Evolutionary conservation across 2,888 invertebrate genomes (phyloP).

Genomic region (Hirtodrosophila duncani): DNA sequence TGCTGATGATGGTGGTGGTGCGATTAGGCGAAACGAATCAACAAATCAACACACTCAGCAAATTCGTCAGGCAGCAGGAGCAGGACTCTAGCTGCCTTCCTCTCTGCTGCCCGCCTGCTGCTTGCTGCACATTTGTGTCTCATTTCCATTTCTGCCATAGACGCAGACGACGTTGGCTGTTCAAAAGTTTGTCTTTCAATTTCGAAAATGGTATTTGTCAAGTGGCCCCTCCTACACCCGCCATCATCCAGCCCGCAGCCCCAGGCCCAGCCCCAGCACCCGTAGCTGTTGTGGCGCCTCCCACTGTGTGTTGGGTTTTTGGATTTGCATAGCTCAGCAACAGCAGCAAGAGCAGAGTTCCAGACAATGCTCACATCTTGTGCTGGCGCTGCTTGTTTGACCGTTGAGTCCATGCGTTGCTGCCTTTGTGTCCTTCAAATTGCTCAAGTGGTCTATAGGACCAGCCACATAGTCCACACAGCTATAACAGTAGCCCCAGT

Average conservation of each 20-base stretch:
- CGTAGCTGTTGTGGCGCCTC: constrained; percentile 6
- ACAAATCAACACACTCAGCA: constrained; percentile 77
- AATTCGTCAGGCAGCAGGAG: constrained; percentile 71
- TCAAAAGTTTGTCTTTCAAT: constrained; percentile 77
- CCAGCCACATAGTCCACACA: constrained; percentile 14
- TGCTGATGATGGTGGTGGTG: constrained; percentile 62
- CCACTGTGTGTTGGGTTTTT: constrained; percentile 56
- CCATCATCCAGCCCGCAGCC: background rate
- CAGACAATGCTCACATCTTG: constrained; percentile 7
- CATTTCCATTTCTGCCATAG: constrained; percentile 55
- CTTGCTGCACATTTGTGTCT: constrained; percentile 69
- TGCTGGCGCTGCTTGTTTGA: constrained; percentile 19
- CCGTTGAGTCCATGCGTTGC: constrained; percentile 58
- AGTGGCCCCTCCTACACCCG: constrained; percentile 42
- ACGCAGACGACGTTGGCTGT: constrained; percentile 57
- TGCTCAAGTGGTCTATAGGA: constrained; percentile 55
- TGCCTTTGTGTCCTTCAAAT: constrained; percentile 62
- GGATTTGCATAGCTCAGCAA: constrained; percentile 66
- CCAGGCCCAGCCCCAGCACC: background rate
- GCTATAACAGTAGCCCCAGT: background rate
- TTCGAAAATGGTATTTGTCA: constrained; percentile 75
- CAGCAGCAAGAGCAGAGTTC: constrained; percentile 1
- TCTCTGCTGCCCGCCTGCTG: constrained; percentile 11
- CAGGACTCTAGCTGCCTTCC: constrained; percentile 47
- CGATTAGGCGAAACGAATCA: constrained; percentile 77